Percentiles rank a stretch among this genome's conserved stretches.
Evolutionary conservation across 2,113 vertebrate genomes (phyloP).

Genomic region (Takifugu flavidus): DNA sequence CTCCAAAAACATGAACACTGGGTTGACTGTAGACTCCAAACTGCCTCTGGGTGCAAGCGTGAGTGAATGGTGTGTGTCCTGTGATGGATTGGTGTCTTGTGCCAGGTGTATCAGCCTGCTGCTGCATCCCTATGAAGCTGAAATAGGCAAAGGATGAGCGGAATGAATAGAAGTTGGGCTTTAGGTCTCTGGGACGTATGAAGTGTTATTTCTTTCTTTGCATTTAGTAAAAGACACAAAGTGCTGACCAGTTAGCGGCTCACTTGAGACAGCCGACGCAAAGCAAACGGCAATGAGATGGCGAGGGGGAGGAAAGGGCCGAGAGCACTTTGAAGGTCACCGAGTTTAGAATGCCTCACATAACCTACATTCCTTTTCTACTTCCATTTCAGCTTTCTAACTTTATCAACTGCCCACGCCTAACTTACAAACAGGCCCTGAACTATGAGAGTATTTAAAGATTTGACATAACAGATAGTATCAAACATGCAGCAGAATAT

Average conservation of each 20-base stretch:
- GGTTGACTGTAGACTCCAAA: not conserved
- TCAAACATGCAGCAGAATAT: not conserved
- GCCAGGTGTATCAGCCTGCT: no score
- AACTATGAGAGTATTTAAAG: conserved; percentile 2
- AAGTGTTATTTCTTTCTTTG: not conserved
- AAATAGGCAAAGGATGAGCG: no score
- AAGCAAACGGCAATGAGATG: conserved; percentile 21
- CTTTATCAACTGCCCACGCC: conserved; percentile 40
- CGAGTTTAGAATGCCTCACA: conserved; percentile 52
- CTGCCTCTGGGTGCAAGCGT: not conserved
- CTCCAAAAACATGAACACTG: no score
- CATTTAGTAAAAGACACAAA: conserved; percentile 2
- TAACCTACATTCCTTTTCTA: conserved; percentile 48
- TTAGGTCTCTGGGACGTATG: not conserved
- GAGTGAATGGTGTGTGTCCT: not conserved
- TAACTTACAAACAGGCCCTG: conserved; percentile 43
- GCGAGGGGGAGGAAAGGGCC: conserved; percentile 20
- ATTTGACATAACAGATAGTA: conserved; percentile 2
- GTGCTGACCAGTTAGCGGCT: not conserved
- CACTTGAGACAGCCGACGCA: conserved; percentile 10
- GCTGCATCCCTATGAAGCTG: no score
- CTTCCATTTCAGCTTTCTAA: conserved; percentile 47
- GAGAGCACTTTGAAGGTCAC: conserved; percentile 48
- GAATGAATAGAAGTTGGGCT: no score
- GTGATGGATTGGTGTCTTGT: no score